Conservation (phyloP, 1,140 invertebrate species). For the Planococcus citri region DNA sequence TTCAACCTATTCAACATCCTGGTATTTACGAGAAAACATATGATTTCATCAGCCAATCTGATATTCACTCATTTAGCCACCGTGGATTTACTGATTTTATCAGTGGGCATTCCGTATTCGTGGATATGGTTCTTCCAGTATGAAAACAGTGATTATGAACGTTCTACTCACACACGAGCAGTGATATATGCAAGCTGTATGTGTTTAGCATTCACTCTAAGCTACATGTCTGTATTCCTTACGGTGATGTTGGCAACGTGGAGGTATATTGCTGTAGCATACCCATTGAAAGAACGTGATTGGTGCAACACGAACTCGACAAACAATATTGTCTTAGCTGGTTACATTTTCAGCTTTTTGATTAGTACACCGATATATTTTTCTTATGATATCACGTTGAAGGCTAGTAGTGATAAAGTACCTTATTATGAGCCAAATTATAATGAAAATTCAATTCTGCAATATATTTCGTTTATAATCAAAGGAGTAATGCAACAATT, state of each 20-base stretch:
- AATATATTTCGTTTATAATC: too few relatives aligned
- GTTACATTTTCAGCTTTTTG: too few relatives aligned
- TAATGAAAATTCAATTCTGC: too few relatives aligned
- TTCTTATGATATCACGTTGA: too few relatives aligned
- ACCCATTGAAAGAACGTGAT: slow-evolving; percentile 58
- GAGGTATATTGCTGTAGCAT: slow-evolving; percentile 77
- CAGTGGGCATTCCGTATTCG: slow-evolving; percentile 82
- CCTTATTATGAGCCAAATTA: too few relatives aligned
- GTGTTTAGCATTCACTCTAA: slow-evolving; percentile 67
- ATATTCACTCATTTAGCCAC: slow-evolving; percentile 69
- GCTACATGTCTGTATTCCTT: slow-evolving; percentile 85
- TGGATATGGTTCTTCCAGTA: slow-evolving; percentile 59
- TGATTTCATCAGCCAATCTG: slow-evolving; percentile 48
- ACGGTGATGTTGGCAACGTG: slow-evolving; percentile 84
- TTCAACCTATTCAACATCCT: slow-evolving; percentile 88
- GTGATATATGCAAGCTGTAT: slow-evolving; percentile 70
- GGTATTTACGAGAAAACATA: slow-evolving; percentile 79
- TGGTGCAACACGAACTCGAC: slow-evolving; percentile 65
- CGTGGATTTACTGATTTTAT: slow-evolving; percentile 82
- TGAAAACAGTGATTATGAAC: slow-evolving; percentile 36
- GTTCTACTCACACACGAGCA: slow-evolving; percentile 60
- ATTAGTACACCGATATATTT: too few relatives aligned
- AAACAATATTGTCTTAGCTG: slow-evolving; percentile 55
- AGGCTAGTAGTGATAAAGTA: too few relatives aligned
- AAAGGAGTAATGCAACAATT: too few relatives aligned